These are phyloP conservation scores for Chloebia gouldiae DNA, from an alignment of 2,113 vertebrate genomes.

Conservation along the genomic window DNA sequence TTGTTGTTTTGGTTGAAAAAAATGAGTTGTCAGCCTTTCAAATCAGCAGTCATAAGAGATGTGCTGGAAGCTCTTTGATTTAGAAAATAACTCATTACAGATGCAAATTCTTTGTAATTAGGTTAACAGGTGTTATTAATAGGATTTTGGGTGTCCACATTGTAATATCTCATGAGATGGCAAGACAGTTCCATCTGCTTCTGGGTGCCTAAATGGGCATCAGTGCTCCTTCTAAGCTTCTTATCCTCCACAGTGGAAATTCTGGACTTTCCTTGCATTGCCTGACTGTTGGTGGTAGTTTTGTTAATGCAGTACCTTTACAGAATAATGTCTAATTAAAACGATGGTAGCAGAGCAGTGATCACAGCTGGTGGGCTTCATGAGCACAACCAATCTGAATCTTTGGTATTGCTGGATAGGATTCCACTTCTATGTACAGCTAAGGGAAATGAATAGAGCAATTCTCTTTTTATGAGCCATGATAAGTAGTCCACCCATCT, in stretches of 20 bases:
- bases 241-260: background rate
- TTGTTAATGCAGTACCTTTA: background rate
- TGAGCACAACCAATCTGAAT: background rate
- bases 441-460: background rate
- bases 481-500: background rate
- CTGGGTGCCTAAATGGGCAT: background rate
- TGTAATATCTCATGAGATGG: background rate
- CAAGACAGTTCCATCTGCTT: background rate
- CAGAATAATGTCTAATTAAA: background rate
- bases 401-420: background rate
- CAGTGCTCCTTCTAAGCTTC: background rate
- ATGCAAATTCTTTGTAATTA: constrained; percentile 14
- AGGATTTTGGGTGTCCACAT: background rate
- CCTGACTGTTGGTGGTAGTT: background rate
- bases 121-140: constrained; percentile 21
- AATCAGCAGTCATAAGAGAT: background rate
- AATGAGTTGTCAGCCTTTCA: background rate
- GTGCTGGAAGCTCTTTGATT: background rate
- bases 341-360: background rate
- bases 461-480: background rate
- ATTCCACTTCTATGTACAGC: background rate
- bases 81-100: constrained; percentile 37
- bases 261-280: background rate
- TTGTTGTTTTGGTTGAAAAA: background rate
- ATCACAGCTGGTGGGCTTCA: background rate